Conservation (phyloP, 2,797 vertebrate species). For the Denticeps clupeoides region DNA sequence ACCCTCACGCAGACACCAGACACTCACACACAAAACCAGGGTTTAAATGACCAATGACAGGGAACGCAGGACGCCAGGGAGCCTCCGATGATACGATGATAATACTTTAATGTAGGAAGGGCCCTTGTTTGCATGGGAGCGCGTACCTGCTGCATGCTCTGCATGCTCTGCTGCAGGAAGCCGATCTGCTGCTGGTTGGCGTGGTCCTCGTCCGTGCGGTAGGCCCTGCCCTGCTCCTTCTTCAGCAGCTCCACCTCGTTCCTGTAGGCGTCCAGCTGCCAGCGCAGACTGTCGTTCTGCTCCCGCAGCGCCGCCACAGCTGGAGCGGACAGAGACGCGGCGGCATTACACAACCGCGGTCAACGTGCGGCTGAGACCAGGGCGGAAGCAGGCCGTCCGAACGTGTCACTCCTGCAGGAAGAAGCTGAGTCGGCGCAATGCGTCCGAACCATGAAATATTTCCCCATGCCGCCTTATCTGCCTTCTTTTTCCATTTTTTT, state of each 20-base stretch:
- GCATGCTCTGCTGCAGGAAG: conserved; percentile 82
- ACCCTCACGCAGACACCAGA: too few species aligned
- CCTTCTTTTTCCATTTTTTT: too few species aligned
- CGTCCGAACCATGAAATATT: conserved; percentile 69
- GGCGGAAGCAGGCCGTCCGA: too few species aligned
- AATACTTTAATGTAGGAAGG: too few species aligned
- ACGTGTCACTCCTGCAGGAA: too few species aligned
- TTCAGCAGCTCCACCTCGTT: conserved; percentile 89
- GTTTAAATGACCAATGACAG: too few species aligned
- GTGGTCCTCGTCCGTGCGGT: conserved; percentile 66
- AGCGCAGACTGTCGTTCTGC: conserved; percentile 89
- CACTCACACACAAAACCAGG: too few species aligned
- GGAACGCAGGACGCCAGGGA: too few species aligned
- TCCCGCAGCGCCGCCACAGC: conserved; percentile 63
- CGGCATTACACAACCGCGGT: conserved; percentile 58
- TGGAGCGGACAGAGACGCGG: conserved; percentile 54
- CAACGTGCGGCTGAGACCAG: too few species aligned
- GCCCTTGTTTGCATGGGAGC: neutral
- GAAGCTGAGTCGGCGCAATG: too few species aligned
- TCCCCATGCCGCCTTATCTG: conserved; percentile 54
- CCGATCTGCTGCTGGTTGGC: conserved; percentile 76
- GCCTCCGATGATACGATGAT: too few species aligned
- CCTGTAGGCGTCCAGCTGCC: conserved; percentile 90
- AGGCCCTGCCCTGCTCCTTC: conserved; percentile 69
- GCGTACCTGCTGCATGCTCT: conserved; percentile 86